Evolutionary conservation across 1,140 invertebrate species (phyloP).

Genomic region (Drosophila novamexicana): DNA sequence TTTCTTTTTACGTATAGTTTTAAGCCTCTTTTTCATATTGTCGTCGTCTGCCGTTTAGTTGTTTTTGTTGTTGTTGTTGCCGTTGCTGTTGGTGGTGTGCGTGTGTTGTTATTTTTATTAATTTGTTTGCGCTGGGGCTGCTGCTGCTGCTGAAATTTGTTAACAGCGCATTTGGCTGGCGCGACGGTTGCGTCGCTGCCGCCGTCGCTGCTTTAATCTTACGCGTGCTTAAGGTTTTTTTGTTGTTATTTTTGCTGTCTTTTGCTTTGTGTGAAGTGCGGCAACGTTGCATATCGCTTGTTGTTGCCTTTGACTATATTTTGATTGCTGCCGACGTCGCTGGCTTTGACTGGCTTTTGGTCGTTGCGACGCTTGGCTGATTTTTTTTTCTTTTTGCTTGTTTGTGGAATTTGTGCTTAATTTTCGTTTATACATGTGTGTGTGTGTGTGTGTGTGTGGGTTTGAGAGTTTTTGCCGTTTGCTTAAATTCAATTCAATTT

Average conservation of each 20-base stretch:
- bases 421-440: constrained; percentile 53
- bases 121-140: constrained; percentile 61
- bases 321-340: constrained; percentile 60
- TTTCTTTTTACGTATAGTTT: constrained; percentile 60
- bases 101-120: constrained; percentile 72
- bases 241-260: constrained; percentile 13
- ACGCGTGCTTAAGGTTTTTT: constrained; percentile 73
- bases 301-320: constrained; percentile 55
- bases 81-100: constrained; percentile 33
- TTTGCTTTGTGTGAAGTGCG: constrained; percentile 59
- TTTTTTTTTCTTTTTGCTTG: constrained; percentile 42
- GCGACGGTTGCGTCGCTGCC: constrained; percentile 23
- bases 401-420: constrained; percentile 74
- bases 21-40: constrained; percentile 58
- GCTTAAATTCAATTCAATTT: constrained; percentile 76
- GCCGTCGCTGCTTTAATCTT: constrained; percentile 73
- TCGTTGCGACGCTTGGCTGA: constrained; percentile 62
- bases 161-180: constrained; percentile 51
- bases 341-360: constrained; percentile 44
- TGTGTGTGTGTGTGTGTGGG: constrained; percentile 15
- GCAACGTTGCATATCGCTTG: constrained; percentile 53
- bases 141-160: constrained; percentile 57
- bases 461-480: constrained; percentile 41
- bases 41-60: constrained; percentile 30
- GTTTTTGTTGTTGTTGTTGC: constrained; percentile 16